These are phyloP conservation scores for Andrena minutula DNA, from an alignment of 2,888 invertebrate genomes.

Conservation along the genomic window DNA sequence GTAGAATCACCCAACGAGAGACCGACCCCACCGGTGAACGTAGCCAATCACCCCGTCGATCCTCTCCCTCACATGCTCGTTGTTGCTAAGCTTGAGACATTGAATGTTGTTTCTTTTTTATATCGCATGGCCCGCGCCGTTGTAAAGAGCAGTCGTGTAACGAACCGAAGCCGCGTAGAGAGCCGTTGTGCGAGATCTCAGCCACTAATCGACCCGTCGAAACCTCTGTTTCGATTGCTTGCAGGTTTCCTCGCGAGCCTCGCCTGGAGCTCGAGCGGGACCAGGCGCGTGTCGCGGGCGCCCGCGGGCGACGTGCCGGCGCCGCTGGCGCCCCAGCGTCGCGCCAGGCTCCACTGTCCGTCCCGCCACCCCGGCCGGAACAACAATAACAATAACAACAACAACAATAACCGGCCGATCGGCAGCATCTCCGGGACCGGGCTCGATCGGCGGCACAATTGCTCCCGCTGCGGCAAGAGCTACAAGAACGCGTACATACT, in stretches of 20 bases:
- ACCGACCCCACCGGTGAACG: slow-evolving; percentile 14
- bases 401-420: slow-evolving; percentile 75
- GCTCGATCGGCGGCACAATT: slow-evolving; percentile 83
- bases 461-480: slow-evolving; percentile 87
- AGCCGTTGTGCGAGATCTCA: not conserved
- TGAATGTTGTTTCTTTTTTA: slow-evolving; percentile 82
- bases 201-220: slow-evolving; percentile 69
- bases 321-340: slow-evolving; percentile 81
- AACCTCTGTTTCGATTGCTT: slow-evolving; percentile 71
- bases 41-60: slow-evolving; percentile 37
- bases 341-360: slow-evolving; percentile 81
- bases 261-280: slow-evolving; percentile 78
- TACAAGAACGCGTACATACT: slow-evolving; percentile 88
- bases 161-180: slow-evolving; percentile 28
- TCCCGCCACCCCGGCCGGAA: slow-evolving; percentile 76
- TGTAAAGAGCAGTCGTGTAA: slow-evolving; percentile 66
- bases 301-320: slow-evolving; percentile 76
- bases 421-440: slow-evolving; percentile 63
- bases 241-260: slow-evolving; percentile 82
- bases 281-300: slow-evolving; percentile 67
- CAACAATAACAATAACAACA: slow-evolving; percentile 68
- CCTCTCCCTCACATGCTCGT: slow-evolving; percentile 78
- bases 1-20: slow-evolving; percentile 46
- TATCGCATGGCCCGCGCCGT: slow-evolving; percentile 83
- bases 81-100: slow-evolving; percentile 83